Evolutionary conservation across 1,140 invertebrate genomes (phyloP).

Genomic region (Aleiodes sp.): DNA sequence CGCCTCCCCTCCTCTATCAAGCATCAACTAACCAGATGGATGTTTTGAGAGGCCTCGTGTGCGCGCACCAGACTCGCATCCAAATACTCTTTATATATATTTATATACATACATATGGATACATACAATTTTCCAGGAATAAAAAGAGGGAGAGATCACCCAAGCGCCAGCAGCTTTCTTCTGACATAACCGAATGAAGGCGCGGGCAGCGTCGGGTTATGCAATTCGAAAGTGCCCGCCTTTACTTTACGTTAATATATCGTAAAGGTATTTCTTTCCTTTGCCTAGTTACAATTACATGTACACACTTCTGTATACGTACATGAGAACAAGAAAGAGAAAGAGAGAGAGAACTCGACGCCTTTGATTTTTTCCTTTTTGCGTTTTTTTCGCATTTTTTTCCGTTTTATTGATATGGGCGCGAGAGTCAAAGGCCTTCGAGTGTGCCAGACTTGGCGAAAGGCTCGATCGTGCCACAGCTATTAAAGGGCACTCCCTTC

Average conservation of each 20-base stretch:
- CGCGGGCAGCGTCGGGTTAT: constrained; percentile 59
- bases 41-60: too few species aligned
- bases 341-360: not conserved
- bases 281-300: not conserved
- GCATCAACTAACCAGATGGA: not conserved
- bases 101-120: too few species aligned
- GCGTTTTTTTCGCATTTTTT: not conserved
- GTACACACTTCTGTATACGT: not conserved
- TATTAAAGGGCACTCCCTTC: constrained; percentile 34
- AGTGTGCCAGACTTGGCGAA: constrained; percentile 24
- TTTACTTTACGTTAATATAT: constrained; percentile 59
- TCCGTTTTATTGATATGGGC: not conserved
- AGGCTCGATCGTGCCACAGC: constrained; percentile 28
- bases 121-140: constrained; percentile 60
- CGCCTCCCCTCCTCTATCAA: not conserved
- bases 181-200: constrained; percentile 67
- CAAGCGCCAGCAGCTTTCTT: constrained; percentile 60
- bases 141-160: constrained; percentile 28
- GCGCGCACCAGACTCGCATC: too few species aligned
- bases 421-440: constrained; percentile 15
- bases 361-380: not conserved
- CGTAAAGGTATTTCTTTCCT: constrained; percentile 41
- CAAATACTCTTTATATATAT: too few species aligned
- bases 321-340: constrained; percentile 18
- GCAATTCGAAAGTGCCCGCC: constrained; percentile 67